These are phyloP conservation scores for Natator depressus DNA, from an alignment of 2,113 vertebrate genomes.

Conservation along the genomic window DNA sequence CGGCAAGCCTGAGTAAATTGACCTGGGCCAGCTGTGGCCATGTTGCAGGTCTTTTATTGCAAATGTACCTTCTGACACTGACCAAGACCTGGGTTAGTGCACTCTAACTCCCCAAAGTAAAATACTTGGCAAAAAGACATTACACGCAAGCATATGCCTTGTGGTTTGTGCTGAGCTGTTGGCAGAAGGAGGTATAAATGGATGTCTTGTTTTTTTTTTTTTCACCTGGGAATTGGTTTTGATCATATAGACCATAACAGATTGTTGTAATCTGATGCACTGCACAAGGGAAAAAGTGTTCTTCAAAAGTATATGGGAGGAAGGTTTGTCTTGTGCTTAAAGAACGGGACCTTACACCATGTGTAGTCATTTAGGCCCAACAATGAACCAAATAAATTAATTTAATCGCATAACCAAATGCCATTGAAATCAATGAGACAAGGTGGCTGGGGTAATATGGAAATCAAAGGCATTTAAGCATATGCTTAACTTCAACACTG, in stretches of 20 bases:
- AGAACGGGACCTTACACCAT: not conserved
- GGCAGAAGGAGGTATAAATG: not conserved
- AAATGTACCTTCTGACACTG: not conserved
- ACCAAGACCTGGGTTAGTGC: not conserved
- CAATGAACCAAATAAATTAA: not conserved
- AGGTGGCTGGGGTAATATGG: not conserved
- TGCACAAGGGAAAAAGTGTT: not conserved
- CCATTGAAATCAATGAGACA: not conserved
- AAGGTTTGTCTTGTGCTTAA: not conserved
- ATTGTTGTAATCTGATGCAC: not conserved
- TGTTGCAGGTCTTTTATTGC: not conserved
- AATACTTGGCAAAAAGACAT: not conserved
- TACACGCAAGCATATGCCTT: not conserved
- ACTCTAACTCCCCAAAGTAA: not conserved
- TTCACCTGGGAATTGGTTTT: not conserved
- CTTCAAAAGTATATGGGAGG: not conserved
- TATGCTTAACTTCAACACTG: not conserved
- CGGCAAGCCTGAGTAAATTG: not conserved
- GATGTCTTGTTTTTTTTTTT: not conserved
- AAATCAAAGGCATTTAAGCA: not conserved
- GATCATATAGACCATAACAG: not conserved
- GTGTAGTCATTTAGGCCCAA: not conserved
- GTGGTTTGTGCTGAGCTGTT: not conserved
- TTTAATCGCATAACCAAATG: not conserved
- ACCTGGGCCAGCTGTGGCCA: not conserved